Base-by-base conservation (phyloP, 2,888 invertebrate genomes). In the Scelioninae gen. 2 region DNA sequence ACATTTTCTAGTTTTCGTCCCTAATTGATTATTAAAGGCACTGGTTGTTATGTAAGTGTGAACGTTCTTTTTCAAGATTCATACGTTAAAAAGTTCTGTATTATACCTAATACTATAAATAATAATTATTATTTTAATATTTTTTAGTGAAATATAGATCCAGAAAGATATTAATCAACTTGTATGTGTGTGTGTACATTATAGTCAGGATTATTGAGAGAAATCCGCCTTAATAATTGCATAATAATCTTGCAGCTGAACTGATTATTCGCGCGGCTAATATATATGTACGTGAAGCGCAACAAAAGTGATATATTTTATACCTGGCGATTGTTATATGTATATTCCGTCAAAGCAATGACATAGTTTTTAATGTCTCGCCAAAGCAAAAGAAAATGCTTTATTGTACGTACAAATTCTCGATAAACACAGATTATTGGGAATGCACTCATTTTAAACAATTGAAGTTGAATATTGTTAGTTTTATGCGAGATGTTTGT, bases 271-370 rank as follows among this genome's bases (percentile, higher is more conserved):
- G 63, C 71, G 67, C 68, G 74, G 67, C 57, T 67, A 75, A 74
- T 57, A 70, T 73, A 61, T 53, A 25, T 60, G 57, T 46, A 45
- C 48, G 67, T 45, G 53, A 73, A 76, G 61, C 73, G 72, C 76
- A 73, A 72, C 70, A 73, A 57, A 67, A 76, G 73, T 77, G 75
- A 81, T 82, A 82, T 82, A 82, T 82, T 82, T 82, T 82, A 78
- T 82, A 82, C 77, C 78, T 77, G 71, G 74, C 72, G 60, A 75
- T 76, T 77, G 70, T 75, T 73, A 53, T 57, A 39, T 43, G 48
- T 57, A 61, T 67, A 61, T 67, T 25, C 52, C 46, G 28, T 67
- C 48, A 61, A 46, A 72, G 19, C 25, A 60, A 61, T 52, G 45
- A 71, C 41, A 35, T 61, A 60, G 58, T 61, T 60, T 25, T 65